A percentile compares a stretch with the other conserved stretches of the same genome.
Conservation (phyloP, 2,113 vertebrate species). For the Sceloporus tristichus region DNA sequence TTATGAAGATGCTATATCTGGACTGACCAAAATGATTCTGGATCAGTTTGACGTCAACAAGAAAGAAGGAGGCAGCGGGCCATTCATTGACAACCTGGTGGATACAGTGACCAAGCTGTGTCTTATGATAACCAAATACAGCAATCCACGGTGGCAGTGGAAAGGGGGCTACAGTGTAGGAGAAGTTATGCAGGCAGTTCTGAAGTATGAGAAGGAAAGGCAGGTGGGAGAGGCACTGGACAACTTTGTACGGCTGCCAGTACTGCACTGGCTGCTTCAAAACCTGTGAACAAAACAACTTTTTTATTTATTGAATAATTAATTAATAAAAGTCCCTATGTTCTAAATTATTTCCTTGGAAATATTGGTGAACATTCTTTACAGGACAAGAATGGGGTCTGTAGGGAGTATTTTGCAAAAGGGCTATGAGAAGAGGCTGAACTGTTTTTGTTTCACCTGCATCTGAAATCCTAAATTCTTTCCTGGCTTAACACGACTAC, state of each 20-base stretch:
- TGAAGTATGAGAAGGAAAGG: conserved; percentile 67
- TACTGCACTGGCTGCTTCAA: conserved; percentile 69
- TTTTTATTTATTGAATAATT: no score
- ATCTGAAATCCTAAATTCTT: no score
- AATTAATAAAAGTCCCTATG: no score
- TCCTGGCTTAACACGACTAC: no score
- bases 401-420: no score
- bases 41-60: conserved; percentile 43
- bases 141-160: conserved; percentile 58
- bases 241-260: conserved; percentile 59
- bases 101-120: conserved; percentile 72
- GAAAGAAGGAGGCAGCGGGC: conserved; percentile 22
- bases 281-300: conserved; percentile 45
- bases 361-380: no score
- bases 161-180: conserved; percentile 63
- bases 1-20: conserved; percentile 32
- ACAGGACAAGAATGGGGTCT: no score
- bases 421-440: no score
- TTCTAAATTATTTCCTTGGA: no score
- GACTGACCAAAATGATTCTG: conserved; percentile 58
- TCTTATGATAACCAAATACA: conserved; percentile 70
- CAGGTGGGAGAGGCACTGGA: conserved; percentile 66
- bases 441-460: no score
- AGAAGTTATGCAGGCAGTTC: conserved; percentile 62
- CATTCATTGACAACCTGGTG: conserved; percentile 63